Conservation (phyloP, 2,888 invertebrate species). For the Hydroisotoma schaefferi region DNA sequence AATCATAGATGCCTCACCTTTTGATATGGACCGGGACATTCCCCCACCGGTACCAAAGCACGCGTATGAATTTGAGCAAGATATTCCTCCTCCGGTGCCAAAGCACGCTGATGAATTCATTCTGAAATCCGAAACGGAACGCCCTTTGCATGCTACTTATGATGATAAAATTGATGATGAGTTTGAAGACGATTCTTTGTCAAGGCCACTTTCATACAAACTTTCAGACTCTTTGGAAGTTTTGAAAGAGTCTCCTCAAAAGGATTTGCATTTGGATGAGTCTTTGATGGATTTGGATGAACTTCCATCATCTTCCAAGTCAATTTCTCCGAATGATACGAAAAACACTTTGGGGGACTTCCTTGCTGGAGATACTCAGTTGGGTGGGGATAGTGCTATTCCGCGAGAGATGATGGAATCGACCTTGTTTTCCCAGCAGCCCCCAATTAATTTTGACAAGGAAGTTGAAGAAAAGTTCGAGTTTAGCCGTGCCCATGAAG, state of each 20-base stretch:
- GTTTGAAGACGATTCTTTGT: conserved; percentile 45
- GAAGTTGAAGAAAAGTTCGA: conserved; percentile 34
- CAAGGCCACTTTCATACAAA: conserved; percentile 38
- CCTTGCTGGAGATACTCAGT: conserved; percentile 19
- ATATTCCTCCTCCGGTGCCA: conserved; percentile 35
- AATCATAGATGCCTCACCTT: too few species aligned
- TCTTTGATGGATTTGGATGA: conserved; percentile 47
- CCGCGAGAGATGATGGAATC: conserved; percentile 38
- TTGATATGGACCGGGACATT: background rate
- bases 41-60: conserved; percentile 41
- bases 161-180: conserved; percentile 41
- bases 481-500: conserved; percentile 21
- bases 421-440: conserved; percentile 39
- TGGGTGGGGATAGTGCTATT: background rate
- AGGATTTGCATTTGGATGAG: conserved; percentile 42
- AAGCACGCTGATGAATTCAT: conserved; percentile 28
- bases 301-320: conserved; percentile 43
- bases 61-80: conserved; percentile 32
- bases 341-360: conserved; percentile 36
- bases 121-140: conserved; percentile 5
- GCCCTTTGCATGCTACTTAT: conserved; percentile 28
- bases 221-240: conserved; percentile 46
- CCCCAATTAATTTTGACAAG: conserved; percentile 27
- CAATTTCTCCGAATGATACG: conserved; percentile 20
- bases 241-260: conserved; percentile 44